Evolutionary conservation across 2,113 vertebrate genomes (phyloP).

Genomic region (Trichechus manatus): DNA sequence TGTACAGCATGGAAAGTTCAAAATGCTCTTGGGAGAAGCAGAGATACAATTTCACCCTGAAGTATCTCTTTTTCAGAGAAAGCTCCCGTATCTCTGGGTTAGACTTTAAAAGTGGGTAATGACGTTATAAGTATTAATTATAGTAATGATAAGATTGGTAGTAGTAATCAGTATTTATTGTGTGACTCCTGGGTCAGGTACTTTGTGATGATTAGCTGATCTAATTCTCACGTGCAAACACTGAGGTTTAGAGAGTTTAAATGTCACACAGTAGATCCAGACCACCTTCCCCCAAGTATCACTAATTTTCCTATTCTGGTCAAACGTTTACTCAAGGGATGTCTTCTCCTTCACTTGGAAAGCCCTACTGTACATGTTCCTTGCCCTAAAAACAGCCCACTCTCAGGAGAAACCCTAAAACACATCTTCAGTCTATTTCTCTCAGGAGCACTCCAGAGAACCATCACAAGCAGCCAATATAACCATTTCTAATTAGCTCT

Average conservation of each 20-base stretch:
- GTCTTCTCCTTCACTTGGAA: conserved; percentile 11
- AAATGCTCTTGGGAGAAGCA: conserved; percentile 39
- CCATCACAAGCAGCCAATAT: not conserved
- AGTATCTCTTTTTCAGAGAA: not conserved
- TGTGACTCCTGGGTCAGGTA: not conserved
- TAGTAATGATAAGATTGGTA: not conserved
- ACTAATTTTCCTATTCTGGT: not conserved
- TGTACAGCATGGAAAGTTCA: conserved; percentile 30
- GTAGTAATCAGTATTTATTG: not conserved
- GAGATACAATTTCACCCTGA: not conserved
- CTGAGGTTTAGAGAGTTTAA: conserved; percentile 5
- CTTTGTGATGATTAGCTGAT: not conserved
- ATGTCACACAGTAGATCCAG: not conserved
- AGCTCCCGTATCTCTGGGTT: not conserved
- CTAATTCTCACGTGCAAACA: conserved; percentile 9
- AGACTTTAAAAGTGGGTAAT: conserved; percentile 44
- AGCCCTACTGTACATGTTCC: not conserved
- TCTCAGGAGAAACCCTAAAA: not conserved
- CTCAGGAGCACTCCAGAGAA: not conserved
- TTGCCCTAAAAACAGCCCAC: not conserved
- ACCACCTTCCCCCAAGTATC: not conserved
- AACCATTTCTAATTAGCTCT: not conserved
- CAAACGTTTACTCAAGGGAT: not conserved
- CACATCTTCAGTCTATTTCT: not conserved
- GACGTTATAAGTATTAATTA: not conserved